phyloP scores from a whole-genome alignment of 2,113 vertebrate species.

The Actinemys pallida region DNA sequence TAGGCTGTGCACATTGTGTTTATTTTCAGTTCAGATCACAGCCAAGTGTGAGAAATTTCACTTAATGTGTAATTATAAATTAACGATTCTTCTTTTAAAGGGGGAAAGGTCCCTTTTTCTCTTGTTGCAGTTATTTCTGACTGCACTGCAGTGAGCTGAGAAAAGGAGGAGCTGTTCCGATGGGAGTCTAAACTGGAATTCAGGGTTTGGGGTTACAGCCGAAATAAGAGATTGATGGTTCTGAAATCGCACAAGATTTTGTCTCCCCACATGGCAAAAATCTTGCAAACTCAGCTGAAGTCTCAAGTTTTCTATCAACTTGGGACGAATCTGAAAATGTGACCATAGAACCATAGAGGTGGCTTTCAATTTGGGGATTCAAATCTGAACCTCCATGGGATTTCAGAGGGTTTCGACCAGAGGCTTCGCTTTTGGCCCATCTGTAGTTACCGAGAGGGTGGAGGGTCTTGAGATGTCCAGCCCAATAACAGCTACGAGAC shows the following conservation, averaged over 20 bases:
- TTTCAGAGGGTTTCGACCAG: background rate
- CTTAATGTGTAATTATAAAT: background rate
- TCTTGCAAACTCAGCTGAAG: background rate
- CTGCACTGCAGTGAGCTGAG: background rate
- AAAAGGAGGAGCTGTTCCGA: background rate
- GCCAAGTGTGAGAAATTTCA: background rate
- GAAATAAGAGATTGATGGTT: background rate
- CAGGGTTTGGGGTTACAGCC: background rate
- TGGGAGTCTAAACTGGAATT: background rate
- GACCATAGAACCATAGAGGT: background rate
- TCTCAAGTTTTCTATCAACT: background rate
- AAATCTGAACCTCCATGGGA: background rate
- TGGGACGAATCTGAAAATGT: background rate
- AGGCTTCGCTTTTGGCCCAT: background rate
- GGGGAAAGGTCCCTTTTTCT: background rate
- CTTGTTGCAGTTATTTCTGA: background rate
- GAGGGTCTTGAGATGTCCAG: background rate
- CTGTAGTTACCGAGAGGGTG: background rate
- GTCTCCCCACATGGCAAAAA: background rate
- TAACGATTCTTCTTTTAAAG: background rate
- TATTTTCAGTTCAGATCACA: background rate
- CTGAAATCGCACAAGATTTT: background rate
- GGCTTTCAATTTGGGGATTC: background rate
- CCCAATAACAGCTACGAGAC: background rate
- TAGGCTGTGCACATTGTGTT: conserved; percentile 39